Evolutionary conservation across 2,888 invertebrate species (phyloP).

Genomic region (Melipona beecheii): DNA sequence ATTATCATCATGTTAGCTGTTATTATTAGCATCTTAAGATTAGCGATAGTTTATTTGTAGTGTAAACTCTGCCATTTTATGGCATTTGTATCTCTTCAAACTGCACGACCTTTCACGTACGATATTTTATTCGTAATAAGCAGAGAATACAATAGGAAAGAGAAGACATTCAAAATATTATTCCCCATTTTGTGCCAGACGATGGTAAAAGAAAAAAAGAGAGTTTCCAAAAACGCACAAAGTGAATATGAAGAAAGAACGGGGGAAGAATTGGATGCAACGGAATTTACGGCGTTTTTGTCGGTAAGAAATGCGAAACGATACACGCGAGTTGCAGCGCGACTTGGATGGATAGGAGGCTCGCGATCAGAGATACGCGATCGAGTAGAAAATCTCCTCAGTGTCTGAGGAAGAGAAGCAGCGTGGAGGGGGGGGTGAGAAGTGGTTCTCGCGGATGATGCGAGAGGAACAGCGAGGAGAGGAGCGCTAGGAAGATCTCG

Average conservation of each 20-base stretch:
- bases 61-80: no score
- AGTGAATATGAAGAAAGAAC: not conserved
- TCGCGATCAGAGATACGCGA: conserved; percentile 3
- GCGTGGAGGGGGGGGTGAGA: not conserved
- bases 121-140: no score
- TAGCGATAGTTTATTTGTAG: no score
- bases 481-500: conserved; percentile 19
- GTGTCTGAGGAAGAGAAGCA: not conserved
- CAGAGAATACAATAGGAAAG: no score
- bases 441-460: conserved; percentile 37
- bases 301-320: not conserved
- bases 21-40: no score
- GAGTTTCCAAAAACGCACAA: no score
- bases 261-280: not conserved
- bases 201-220: not conserved
- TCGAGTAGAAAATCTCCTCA: conserved; percentile 8
- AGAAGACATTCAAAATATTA: no score
- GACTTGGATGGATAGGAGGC: not conserved
- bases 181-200: no score
- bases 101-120: no score
- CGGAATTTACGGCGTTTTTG: not conserved
- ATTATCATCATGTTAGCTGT: no score
- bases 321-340: not conserved
- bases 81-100: no score
- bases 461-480: not conserved